phyloP scores from a whole-genome alignment of 2,888 invertebrate genomes.

The Aethes cnicana region DNA sequence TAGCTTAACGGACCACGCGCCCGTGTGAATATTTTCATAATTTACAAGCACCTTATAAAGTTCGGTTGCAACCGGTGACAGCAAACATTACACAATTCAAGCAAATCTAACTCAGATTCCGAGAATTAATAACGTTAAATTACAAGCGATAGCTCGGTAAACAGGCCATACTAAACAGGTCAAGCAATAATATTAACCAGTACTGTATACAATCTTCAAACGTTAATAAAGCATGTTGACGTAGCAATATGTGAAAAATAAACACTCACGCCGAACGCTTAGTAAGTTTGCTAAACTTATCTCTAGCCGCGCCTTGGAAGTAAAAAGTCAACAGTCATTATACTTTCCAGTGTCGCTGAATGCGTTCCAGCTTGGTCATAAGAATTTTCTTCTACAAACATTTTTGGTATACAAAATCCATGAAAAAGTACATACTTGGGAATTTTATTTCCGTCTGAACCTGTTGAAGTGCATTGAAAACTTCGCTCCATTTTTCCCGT shows the following conservation, averaged over 20 bases:
- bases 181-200: slow-evolving; percentile 49
- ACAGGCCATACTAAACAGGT: slow-evolving; percentile 21
- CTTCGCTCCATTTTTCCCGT: slow-evolving; percentile 44
- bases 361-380: slow-evolving; percentile 44
- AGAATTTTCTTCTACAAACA: slow-evolving; percentile 6
- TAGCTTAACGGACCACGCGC: slow-evolving; percentile 51
- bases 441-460: no score
- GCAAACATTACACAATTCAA: slow-evolving; percentile 47
- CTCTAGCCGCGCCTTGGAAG: slow-evolving; percentile 65
- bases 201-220: slow-evolving; percentile 51
- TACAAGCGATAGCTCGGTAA: slow-evolving; percentile 13
- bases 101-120: slow-evolving; percentile 35
- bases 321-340: slow-evolving; percentile 69
- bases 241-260: slow-evolving; percentile 69
- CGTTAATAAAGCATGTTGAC: slow-evolving; percentile 64
- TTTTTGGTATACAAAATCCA: slow-evolving; percentile 23
- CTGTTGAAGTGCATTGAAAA: slow-evolving; percentile 42
- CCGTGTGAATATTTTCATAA: slow-evolving; percentile 57
- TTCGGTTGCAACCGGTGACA: slow-evolving; percentile 31
- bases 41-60: slow-evolving; percentile 18
- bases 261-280: slow-evolving; percentile 59
- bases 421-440: no score
- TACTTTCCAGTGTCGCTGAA: slow-evolving; percentile 60
- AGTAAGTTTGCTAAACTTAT: slow-evolving; percentile 76
- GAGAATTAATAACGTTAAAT: slow-evolving; percentile 39